Evolutionary conservation across 2,113 vertebrate species (phyloP).

Genomic region (Oncorhynchus tshawytscha): DNA sequence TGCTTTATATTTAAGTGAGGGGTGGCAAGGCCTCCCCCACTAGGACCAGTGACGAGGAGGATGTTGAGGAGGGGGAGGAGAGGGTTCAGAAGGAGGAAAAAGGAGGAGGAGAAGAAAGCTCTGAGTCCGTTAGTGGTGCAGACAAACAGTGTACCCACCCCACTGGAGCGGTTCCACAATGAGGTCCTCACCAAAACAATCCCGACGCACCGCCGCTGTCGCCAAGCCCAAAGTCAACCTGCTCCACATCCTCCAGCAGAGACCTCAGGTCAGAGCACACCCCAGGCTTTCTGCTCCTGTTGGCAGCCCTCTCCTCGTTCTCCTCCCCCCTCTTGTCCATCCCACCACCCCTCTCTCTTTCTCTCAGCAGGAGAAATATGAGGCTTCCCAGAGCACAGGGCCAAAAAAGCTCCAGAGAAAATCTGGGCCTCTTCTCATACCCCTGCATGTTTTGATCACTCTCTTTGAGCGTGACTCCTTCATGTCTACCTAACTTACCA

Average conservation of each 20-base stretch:
- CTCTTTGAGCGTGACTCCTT: neutral
- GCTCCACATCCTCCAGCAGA: slow-evolving; percentile 84
- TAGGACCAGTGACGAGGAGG: slow-evolving; percentile 66
- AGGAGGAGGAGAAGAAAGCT: slow-evolving; percentile 69
- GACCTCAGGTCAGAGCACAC: slow-evolving; percentile 83
- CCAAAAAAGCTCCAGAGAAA: slow-evolving; percentile 15
- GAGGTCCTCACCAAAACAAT: slow-evolving; percentile 52
- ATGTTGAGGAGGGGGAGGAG: slow-evolving; percentile 47
- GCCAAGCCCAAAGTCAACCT: slow-evolving; percentile 78
- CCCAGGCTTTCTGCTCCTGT: slow-evolving; percentile 13
- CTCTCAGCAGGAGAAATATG: neutral
- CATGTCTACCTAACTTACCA: slow-evolving; percentile 26
- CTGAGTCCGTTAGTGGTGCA: slow-evolving; percentile 43
- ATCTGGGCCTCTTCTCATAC: slow-evolving; percentile 11
- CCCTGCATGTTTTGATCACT: slow-evolving; percentile 18
- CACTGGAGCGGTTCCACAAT: slow-evolving; percentile 54
- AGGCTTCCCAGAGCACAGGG: neutral
- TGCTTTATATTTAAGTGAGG: slow-evolving; percentile 54
- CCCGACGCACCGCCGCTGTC: slow-evolving; percentile 17
- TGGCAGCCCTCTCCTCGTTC: slow-evolving; percentile 19
- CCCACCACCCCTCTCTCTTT: neutral
- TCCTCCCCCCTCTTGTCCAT: neutral
- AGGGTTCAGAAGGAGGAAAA: slow-evolving; percentile 56
- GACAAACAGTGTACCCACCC: slow-evolving; percentile 53
- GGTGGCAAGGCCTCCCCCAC: slow-evolving; percentile 55